Evolutionary conservation across 2,797 vertebrate species (phyloP).

Genomic region (Muscicapa comitata): DNA sequence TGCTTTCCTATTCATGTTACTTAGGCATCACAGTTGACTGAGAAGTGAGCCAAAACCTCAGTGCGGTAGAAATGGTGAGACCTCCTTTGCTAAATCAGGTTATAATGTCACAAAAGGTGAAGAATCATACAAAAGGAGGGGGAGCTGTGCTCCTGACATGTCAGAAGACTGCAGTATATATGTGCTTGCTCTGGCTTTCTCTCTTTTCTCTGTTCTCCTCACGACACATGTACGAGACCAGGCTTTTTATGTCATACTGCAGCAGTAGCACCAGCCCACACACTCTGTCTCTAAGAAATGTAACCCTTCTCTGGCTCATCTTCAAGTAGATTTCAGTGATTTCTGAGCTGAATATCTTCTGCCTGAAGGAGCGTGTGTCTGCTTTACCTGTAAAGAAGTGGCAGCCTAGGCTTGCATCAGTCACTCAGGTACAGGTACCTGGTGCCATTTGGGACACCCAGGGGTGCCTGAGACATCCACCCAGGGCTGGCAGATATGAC

Average conservation of each 20-base stretch:
- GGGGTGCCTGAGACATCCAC: constrained; percentile 12
- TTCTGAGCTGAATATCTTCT: constrained; percentile 12
- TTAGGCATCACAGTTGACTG: background rate
- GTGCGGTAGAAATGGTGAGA: background rate
- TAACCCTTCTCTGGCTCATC: constrained; percentile 30
- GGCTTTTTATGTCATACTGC: constrained; percentile 67
- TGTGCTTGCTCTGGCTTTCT: background rate
- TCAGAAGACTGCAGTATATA: background rate
- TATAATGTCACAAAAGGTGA: background rate
- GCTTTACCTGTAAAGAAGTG: constrained; percentile 40
- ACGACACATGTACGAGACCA: constrained; percentile 46
- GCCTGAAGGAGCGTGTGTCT: background rate
- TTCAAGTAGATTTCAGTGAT: constrained; percentile 40
- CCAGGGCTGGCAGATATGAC: constrained; percentile 55
- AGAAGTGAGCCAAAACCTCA: background rate
- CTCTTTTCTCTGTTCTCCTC: constrained; percentile 6
- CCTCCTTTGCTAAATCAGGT: background rate
- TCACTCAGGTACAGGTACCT: background rate
- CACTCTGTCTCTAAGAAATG: constrained; percentile 58
- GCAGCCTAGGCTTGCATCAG: background rate
- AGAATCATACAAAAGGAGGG: background rate
- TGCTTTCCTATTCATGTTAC: background rate
- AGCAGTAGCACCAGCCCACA: constrained; percentile 63
- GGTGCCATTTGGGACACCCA: background rate
- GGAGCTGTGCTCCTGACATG: background rate